Conservation (phyloP, 2,797 vertebrate species). For the Oreochromis grahami region DNA sequence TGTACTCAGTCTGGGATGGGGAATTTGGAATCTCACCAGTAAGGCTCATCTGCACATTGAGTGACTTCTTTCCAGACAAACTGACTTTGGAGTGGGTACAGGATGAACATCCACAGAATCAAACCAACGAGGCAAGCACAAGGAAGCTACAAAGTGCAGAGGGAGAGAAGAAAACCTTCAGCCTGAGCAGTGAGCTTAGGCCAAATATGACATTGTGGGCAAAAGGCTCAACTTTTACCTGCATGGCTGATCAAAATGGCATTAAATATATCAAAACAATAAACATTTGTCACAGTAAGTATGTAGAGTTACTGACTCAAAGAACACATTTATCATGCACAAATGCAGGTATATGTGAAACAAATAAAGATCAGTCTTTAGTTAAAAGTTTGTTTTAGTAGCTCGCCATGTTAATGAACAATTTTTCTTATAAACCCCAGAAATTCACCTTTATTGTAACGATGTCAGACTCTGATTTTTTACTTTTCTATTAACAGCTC, state of each 20-base stretch:
- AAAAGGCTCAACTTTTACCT: conserved; percentile 23
- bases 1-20: conserved; percentile 39
- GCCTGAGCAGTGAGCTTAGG: conserved; percentile 39
- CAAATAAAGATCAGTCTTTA: not conserved
- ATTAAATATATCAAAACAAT: fast-evolving
- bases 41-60: conserved; percentile 61
- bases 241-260: not conserved
- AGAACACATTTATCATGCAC: not conserved
- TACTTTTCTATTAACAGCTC: not conserved
- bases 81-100: conserved; percentile 45
- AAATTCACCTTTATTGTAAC: not conserved
- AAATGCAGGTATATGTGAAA: not conserved
- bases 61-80: conserved; percentile 23
- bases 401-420: not conserved
- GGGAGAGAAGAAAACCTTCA: not conserved
- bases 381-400: not conserved
- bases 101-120: fast-evolving
- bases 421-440: not conserved
- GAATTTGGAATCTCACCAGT: not conserved
- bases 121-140: fast-evolving
- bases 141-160: not conserved
- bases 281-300: conserved; percentile 63
- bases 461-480: not conserved
- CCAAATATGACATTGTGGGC: not conserved
- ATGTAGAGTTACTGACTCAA: not conserved